Evolutionary conservation across 1,140 invertebrate species (phyloP).

Genomic region (Drosophila malerkotliana): DNA sequence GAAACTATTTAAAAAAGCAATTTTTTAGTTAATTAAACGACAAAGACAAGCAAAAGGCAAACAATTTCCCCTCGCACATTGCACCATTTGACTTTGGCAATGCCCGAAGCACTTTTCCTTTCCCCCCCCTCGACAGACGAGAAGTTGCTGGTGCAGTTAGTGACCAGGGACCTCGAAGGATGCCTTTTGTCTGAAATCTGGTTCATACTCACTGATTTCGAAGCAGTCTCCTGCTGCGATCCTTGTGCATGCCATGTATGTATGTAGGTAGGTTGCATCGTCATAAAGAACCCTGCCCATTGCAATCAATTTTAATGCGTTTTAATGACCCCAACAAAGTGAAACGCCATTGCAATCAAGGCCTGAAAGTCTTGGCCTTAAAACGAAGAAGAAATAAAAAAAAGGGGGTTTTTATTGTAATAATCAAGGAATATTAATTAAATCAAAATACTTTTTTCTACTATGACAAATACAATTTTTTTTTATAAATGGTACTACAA

Average conservation of each 20-base stretch:
- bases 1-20: slow-evolving; percentile 74
- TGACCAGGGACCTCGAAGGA: not conserved
- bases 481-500: too few relatives aligned
- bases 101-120: slow-evolving; percentile 22
- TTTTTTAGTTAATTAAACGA: slow-evolving; percentile 83
- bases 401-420: too few relatives aligned
- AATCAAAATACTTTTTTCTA: too few relatives aligned
- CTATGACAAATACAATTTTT: too few relatives aligned
- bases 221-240: slow-evolving; percentile 41
- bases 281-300: slow-evolving; percentile 8
- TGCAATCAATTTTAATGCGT: slow-evolving; percentile 71
- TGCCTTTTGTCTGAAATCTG: slow-evolving; percentile 1
- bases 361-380: slow-evolving; percentile 1
- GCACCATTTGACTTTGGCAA: slow-evolving; percentile 39
- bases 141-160: slow-evolving; percentile 8
- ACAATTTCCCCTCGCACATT: slow-evolving; percentile 55
- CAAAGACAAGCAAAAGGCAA: slow-evolving; percentile 66
- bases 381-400: not conserved
- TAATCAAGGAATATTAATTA: too few relatives aligned
- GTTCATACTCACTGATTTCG: not conserved
- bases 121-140: not conserved
- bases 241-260: slow-evolving; percentile 9
- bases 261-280: slow-evolving; percentile 12
- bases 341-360: slow-evolving; percentile 31
- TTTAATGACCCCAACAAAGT: slow-evolving; percentile 64